phyloP scores from a whole-genome alignment of 2,888 invertebrate genomes.

The Urechis unicinctus region DNA sequence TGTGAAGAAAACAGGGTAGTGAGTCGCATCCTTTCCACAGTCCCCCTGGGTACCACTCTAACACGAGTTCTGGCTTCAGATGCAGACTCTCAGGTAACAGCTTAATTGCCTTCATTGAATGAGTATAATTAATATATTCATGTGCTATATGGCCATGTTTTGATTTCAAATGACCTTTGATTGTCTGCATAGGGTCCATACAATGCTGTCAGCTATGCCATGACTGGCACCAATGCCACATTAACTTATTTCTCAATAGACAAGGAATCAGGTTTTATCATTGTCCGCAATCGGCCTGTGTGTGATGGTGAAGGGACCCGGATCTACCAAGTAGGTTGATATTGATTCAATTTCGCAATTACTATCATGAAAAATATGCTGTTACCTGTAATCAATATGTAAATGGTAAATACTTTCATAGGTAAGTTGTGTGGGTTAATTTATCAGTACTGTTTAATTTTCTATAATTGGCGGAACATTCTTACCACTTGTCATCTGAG shows the following conservation, averaged over 20 bases:
- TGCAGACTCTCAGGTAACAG: slow-evolving; percentile 26
- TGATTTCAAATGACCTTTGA: not conserved
- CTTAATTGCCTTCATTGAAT: not conserved
- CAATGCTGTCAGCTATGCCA: slow-evolving; percentile 29
- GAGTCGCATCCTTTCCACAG: slow-evolving; percentile 29
- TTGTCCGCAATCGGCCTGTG: slow-evolving; percentile 20
- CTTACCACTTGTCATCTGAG: too few relatives aligned
- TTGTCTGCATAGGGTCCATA: slow-evolving; percentile 23
- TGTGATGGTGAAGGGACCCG: too few relatives aligned
- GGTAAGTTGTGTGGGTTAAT: too few relatives aligned
- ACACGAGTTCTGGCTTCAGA: slow-evolving; percentile 30
- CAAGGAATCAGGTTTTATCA: slow-evolving; percentile 18
- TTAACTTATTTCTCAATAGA: slow-evolving; percentile 18
- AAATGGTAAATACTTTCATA: too few relatives aligned
- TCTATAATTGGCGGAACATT: too few relatives aligned
- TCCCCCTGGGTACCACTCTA: slow-evolving; percentile 26
- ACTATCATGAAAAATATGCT: too few relatives aligned
- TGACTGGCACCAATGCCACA: slow-evolving; percentile 20
- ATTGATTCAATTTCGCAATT: too few relatives aligned
- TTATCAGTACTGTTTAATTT: too few relatives aligned
- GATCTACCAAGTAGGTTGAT: too few relatives aligned
- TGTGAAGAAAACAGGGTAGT: slow-evolving; percentile 18
- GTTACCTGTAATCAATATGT: too few relatives aligned
- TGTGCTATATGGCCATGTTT: not conserved
- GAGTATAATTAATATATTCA: not conserved